Evolutionary conservation across 2,797 vertebrate species (phyloP), one percentile per base, ranked within the genome.

Genomic region (Limosa lapponica): DNA sequence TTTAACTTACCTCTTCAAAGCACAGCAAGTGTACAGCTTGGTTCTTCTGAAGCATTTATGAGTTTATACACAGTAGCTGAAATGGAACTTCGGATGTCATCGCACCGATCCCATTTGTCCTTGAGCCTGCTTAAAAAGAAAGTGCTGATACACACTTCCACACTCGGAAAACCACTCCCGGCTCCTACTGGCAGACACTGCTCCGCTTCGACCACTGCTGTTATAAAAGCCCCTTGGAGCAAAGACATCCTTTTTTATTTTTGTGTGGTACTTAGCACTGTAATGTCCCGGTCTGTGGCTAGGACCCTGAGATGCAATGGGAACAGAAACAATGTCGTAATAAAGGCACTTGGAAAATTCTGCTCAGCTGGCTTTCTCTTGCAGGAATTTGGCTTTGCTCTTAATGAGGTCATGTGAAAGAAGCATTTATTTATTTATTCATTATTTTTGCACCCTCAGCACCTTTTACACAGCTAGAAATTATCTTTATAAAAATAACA

Each of bases 401-500:
- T 93, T 87, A 80, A 80, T 44, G 84, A 87, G 94, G 82, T 96
- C 96, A 94, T 90, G 82, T 91, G 87, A 91, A 95, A 91, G 59
- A 23, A 96, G 57, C 54, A 69, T 83, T 94, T 94, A 90, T 87
- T 93, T 94, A 67, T 95, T 96, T 93, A 95, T 80, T 96, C 87
- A 43, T 92, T 96, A 82, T 90, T 91, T 96, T 86, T 95, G 90
- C 82, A 91, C 65, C 70, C 93, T 97, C 94, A 94, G 91, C 96
- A 95, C 94, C 94, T 96, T 96, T 95, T 69, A 75, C 62, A 59
- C 69, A 94, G 90, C 96, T 93, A 94, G 82, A 94, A 95, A 89
- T 95, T 84, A 91, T 82, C 65, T 87, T 93, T 67, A 91, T 89
- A 96, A 97, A 96, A 97, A 95, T 94, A 94, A 90, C 87, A 58